phyloP scores from a whole-genome alignment of 2,113 vertebrate genomes.

The Pomatorhinus ruficollis region DNA sequence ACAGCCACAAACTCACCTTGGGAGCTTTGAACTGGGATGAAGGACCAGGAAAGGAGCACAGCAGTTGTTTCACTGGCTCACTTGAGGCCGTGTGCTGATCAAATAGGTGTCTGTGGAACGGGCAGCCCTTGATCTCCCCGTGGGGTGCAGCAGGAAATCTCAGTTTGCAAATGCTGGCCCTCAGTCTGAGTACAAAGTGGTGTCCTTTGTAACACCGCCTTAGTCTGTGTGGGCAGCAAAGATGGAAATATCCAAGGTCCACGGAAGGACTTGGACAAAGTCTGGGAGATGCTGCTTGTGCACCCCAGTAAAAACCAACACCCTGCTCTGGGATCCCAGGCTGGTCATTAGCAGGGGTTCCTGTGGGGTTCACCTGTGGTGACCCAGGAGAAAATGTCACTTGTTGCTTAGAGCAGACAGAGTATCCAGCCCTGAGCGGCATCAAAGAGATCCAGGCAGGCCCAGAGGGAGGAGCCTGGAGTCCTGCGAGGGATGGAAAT shows the following conservation, averaged over 20 bases:
- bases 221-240: background rate
- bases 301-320: background rate
- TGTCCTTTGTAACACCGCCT: fast-evolving
- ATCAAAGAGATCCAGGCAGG: background rate
- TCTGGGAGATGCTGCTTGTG: background rate
- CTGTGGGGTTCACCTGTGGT: background rate
- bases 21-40: background rate
- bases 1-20: background rate
- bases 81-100: fast-evolving
- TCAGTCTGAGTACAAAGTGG: background rate
- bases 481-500: background rate
- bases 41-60: background rate
- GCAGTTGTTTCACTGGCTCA: background rate
- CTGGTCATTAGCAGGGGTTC: fast-evolving
- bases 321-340: background rate
- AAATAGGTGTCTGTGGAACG: background rate
- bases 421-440: background rate
- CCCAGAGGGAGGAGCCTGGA: background rate
- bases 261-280: fast-evolving
- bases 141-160: background rate
- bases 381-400: background rate
- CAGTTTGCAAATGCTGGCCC: background rate
- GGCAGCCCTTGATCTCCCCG: background rate
- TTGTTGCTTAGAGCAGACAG: background rate
- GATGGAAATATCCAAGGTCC: fast-evolving